Evolutionary conservation across 2,888 invertebrate genomes (phyloP), one percentile per base, ranked within the genome.

Genomic region (Ryuthela nishihirai): DNA sequence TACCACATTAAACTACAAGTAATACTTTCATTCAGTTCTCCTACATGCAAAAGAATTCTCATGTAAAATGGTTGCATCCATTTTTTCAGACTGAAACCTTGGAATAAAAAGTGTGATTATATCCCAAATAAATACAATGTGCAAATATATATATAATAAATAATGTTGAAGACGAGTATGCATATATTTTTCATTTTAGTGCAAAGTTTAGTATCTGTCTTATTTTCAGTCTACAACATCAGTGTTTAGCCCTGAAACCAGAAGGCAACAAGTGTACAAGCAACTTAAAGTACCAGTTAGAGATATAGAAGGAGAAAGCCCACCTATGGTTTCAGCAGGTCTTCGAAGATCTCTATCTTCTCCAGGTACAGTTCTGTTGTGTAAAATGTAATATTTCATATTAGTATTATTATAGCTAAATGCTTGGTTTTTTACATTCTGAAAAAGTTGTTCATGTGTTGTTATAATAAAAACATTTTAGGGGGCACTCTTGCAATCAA

Each of bases 201-300:
- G 6, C 10, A 21, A 21, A 21, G 2, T 3, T 41, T 41, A 25
- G 15, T 41, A 25, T 34, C 5, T 34, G 7, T 32, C 3, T 18
- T 20, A 18, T 47, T 56, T 23, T 12, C 25, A 56, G 56, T 56
- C 50, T n/a, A 46, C 50, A 15, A 56, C 56, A 7, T 56, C 56
- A 41, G 38, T 50, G 6, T 56, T 56, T 23, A 50, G 32, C 26
- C 56, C 45, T 20, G 26, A 36, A 20, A 29, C 41, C 17, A 40
- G 46, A 12, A 46, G 35, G 29, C 42, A 45, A 36, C 46, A 50
- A 24, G 32, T 42, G 2, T 56, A 56, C 18, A 56, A 56, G 20
- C 56, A 56, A n/a, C 34, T 56, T 15, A 29, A 36, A 7, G 12
- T 46, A 12, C 56, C 56, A 24, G 29, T 46, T 6, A 41, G 52